phyloP scores from a whole-genome alignment of 2,113 vertebrate species.

The Apodemus sylvaticus region DNA sequence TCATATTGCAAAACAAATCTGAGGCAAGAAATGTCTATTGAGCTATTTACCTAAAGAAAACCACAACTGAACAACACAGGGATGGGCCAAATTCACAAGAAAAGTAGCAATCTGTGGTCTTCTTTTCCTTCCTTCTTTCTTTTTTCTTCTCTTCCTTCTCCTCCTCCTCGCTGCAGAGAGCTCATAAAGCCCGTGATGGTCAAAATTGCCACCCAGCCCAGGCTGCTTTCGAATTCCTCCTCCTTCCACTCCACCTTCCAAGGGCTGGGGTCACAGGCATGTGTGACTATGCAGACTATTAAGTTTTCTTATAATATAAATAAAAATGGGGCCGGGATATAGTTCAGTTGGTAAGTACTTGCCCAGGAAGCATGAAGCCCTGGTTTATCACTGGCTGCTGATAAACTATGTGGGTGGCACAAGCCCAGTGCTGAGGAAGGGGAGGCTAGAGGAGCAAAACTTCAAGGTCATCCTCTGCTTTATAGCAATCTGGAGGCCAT shows the following conservation, averaged over 20 bases:
- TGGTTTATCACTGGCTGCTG: background rate
- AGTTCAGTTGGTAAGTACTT: background rate
- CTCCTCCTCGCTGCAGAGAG: background rate
- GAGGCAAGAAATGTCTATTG: conserved; percentile 68
- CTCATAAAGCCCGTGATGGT: background rate
- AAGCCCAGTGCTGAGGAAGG: too few species aligned
- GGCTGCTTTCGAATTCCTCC: background rate
- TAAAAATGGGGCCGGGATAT: background rate
- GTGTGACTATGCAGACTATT: background rate
- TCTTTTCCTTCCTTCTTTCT: background rate
- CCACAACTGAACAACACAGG: conserved; percentile 28
- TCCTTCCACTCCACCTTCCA: background rate
- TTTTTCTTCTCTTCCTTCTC: background rate
- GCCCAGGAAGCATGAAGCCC: background rate
- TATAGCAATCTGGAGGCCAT: background rate
- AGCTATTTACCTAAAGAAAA: conserved; percentile 70
- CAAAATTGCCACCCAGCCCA: background rate
- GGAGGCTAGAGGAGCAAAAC: background rate
- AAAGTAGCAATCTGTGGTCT: conserved; percentile 28
- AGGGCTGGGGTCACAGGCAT: background rate
- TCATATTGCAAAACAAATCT: conserved; percentile 70
- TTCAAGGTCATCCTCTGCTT: background rate
- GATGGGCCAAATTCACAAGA: conserved; percentile 40
- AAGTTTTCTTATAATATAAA: background rate
- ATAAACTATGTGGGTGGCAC: background rate